These are phyloP conservation scores for Polyommatus iphigenia DNA, from an alignment of 2,888 invertebrate species.

Conservation along the genomic window DNA sequence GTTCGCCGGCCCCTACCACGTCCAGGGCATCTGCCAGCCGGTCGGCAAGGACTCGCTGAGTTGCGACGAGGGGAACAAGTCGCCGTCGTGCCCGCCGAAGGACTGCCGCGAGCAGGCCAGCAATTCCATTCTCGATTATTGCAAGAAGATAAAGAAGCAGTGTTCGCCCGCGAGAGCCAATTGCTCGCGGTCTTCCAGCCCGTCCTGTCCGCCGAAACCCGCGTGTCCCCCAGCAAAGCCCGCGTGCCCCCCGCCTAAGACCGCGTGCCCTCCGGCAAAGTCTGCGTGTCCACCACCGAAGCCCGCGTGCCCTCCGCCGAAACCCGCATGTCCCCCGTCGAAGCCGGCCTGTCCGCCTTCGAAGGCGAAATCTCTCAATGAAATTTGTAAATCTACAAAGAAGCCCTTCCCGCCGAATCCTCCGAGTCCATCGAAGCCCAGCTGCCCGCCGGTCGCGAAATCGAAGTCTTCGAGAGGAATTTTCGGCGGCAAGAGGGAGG, in stretches of 20 bases:
- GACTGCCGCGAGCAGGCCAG: not conserved
- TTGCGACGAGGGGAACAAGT: conserved; percentile 29
- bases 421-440: not conserved
- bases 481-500: not conserved
- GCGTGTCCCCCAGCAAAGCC: not conserved
- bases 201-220: not conserved
- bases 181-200: not conserved
- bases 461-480: not conserved
- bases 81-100: not conserved
- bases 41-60: conserved; percentile 42
- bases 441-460: not conserved
- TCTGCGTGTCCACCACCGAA: not conserved
- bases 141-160: conserved; percentile 3
- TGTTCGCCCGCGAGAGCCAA: not conserved
- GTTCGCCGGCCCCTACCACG: conserved; percentile 70
- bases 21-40: conserved; percentile 53
- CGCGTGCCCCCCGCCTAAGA: not conserved
- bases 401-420: not conserved
- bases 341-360: not conserved
- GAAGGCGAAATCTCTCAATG: not conserved
- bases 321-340: not conserved
- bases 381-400: conserved; percentile 5
- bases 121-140: not conserved
- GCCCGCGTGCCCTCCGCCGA: not conserved
- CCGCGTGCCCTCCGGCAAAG: not conserved